Evolutionary conservation across 2,888 invertebrate genomes (phyloP), one percentile per base, ranked within the genome.

Genomic region (Peribatodes rhomboidaria): DNA sequence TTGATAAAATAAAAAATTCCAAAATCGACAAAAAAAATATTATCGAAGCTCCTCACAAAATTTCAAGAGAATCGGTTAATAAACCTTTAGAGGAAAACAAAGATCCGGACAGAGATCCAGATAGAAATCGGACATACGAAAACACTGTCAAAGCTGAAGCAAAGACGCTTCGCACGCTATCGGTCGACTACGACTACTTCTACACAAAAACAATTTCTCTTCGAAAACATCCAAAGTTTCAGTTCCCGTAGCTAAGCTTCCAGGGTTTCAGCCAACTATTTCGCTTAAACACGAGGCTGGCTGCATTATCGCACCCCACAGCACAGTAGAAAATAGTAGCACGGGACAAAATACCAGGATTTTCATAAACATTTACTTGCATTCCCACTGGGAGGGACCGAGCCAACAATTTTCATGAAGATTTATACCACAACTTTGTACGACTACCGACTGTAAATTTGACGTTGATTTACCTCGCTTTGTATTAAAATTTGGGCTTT

Each of bases 401-500:
- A 57, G 65, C 65, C 60, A 65, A 65, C 60, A 65, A 61, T 65
- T 61, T 66, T 47, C 44, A 69, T 62, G 65, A 62, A 67, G 67
- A 71, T 71, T 69, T 67, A 71, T 69, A 60, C 58, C 57, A 46
- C 63, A 71, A 67, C 61, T 67, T 67, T 67, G 54, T 61, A 18
- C 52, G 22, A 49, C 58, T 46, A 42, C 60, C 33, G 22, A 60
- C 63, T 60, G 39, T 69, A 57, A 58, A 52, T 18, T 56, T 49
- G 69, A 69, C 68, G 61, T 65, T 67, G 69, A 71, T 71, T 71
- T 69, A 71, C 65, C 44, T 61, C 62, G 53, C 63, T 67, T 67
- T 61, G 56, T 65, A 53, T 41, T 57, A 58, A 54, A 59, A 46
- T 57, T 52, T 31, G 47, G 49, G 31, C 20, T 57, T 47, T 44